Percentiles rank a stretch among this genome's conserved stretches.
Evolutionary conservation across 2,113 vertebrate species (phyloP).

Genomic region (Sphaerodactylus townsendi): DNA sequence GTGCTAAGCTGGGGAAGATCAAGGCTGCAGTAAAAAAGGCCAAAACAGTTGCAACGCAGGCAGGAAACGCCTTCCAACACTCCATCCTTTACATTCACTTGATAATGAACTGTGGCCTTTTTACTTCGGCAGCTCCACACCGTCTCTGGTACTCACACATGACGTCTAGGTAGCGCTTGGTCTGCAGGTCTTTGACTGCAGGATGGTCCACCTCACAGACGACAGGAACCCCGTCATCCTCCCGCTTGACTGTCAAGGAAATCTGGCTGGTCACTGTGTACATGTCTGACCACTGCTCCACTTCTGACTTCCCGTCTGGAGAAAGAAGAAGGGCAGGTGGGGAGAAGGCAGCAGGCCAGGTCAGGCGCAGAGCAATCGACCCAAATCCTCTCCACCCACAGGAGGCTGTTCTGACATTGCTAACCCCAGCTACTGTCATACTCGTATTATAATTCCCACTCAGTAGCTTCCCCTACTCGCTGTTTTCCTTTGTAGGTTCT

Average conservation of each 20-base stretch:
- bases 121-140: neutral
- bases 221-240: constrained; percentile 91
- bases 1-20: neutral
- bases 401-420: too few species aligned
- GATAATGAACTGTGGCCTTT: neutral
- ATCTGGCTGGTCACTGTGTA: constrained; percentile 93
- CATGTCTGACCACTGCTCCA: constrained; percentile 93
- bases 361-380: neutral
- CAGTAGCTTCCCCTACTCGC: neutral
- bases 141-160: constrained; percentile 85
- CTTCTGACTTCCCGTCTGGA: constrained; percentile 82
- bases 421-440: too few species aligned
- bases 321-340: neutral
- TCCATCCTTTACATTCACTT: neutral
- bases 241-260: constrained; percentile 87
- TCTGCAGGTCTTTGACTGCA: constrained; percentile 92
- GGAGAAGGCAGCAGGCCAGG: neutral
- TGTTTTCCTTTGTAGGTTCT: neutral
- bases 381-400: neutral
- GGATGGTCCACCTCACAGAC: constrained; percentile 96
- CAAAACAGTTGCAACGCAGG: neutral
- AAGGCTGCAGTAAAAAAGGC: neutral
- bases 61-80: neutral
- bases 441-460: too few species aligned
- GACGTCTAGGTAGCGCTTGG: constrained; percentile 93